Conservation (phyloP, 2,113 vertebrate species). For the Tursiops truncatus region DNA sequence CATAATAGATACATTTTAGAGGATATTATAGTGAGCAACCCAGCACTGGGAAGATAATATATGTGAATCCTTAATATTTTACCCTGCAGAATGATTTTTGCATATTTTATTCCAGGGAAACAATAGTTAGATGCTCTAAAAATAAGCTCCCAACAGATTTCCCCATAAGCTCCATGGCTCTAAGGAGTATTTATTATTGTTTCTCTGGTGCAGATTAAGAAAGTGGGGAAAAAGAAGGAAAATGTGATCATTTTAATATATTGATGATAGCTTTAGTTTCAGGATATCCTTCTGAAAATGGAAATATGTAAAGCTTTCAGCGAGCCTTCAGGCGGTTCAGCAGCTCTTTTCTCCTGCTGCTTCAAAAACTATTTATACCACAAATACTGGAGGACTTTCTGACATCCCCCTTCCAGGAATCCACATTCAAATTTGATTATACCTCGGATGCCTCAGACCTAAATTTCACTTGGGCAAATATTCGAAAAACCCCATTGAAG, state of each 20-base stretch:
- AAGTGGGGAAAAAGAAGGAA: neutral
- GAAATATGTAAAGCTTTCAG: neutral
- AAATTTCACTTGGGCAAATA: neutral
- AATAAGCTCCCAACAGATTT: slow-evolving; percentile 34
- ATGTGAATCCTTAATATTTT: neutral
- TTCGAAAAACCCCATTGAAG: neutral
- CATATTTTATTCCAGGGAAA: slow-evolving; percentile 34
- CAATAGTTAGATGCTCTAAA: neutral
- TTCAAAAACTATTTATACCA: slow-evolving; percentile 3
- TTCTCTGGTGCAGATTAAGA: slow-evolving; percentile 24
- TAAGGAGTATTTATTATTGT: slow-evolving; percentile 38
- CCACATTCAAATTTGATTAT: slow-evolving; percentile 38
- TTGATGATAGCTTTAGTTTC: slow-evolving; percentile 21
- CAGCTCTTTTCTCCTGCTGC: neutral
- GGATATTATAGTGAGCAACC: neutral
- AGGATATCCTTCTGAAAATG: slow-evolving; percentile 20
- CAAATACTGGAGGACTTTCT: neutral
- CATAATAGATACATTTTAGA: slow-evolving; percentile 3
- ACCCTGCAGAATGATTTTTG: neutral
- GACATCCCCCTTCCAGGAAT: neutral
- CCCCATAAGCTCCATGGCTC: neutral
- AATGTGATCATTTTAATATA: slow-evolving; percentile 24
- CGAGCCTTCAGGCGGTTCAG: neutral
- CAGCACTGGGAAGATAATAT: neutral
- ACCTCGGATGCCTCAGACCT: neutral